These are phyloP conservation scores for Lycophotia porphyrea DNA, from an alignment of 2,888 invertebrate species.

Conservation along the genomic window DNA sequence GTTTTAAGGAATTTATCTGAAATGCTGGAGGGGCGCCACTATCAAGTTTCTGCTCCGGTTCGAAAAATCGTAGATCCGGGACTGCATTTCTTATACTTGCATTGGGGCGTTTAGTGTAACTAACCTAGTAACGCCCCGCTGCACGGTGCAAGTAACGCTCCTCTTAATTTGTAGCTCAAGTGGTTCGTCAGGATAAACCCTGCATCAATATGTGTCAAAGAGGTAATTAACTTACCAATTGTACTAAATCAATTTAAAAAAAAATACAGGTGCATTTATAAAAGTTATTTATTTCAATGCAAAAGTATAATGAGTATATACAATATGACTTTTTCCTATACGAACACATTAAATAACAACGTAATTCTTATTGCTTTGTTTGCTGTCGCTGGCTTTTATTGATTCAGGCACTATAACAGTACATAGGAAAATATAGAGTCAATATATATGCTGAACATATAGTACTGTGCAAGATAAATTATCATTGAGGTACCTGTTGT, in stretches of 20 bases:
- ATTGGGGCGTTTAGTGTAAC: no score
- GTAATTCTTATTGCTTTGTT: slow-evolving; percentile 68
- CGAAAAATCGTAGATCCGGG: no score
- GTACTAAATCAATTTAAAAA: neutral
- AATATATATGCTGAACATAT: slow-evolving; percentile 4
- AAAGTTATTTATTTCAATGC: slow-evolving; percentile 76
- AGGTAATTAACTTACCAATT: neutral
- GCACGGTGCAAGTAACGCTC: no score
- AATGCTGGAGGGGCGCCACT: no score
- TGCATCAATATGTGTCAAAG: neutral
- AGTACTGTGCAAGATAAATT: slow-evolving; percentile 14
- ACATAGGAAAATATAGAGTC: slow-evolving; percentile 22
- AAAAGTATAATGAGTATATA: slow-evolving; percentile 79
- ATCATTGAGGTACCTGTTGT: neutral
- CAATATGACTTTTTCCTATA: slow-evolving; percentile 74
- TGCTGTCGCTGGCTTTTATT: slow-evolving; percentile 18
- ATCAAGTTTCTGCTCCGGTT: no score
- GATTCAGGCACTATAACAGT: slow-evolving; percentile 43
- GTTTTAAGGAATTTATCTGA: no score
- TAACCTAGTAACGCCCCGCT: no score
- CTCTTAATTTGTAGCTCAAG: no score
- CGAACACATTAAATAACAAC: slow-evolving; percentile 69
- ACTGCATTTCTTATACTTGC: no score
- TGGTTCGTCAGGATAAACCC: neutral
- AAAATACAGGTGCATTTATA: slow-evolving; percentile 66